These are phyloP conservation scores for Malacosoma neustria DNA, from an alignment of 2,888 invertebrate genomes.

Conservation along the genomic window DNA sequence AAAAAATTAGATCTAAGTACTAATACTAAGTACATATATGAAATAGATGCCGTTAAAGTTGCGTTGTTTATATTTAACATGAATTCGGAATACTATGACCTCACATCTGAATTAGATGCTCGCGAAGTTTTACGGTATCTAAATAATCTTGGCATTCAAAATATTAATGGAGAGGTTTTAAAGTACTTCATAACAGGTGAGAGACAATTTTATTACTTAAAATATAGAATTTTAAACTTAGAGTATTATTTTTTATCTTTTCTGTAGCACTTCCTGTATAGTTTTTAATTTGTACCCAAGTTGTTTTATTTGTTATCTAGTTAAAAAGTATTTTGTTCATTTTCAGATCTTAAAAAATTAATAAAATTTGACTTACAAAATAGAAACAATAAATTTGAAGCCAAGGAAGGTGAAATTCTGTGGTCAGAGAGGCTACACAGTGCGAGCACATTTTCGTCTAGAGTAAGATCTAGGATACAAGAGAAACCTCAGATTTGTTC, in stretches of 20 bases:
- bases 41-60: no score
- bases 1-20: no score
- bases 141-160: constrained; percentile 84
- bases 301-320: no score
- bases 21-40: no score
- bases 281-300: no score
- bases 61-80: no score
- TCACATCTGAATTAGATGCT: constrained; percentile 77
- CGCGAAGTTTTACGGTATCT: constrained; percentile 82
- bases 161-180: constrained; percentile 82
- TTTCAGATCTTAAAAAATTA: constrained; percentile 78
- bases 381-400: constrained; percentile 30
- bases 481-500: constrained; percentile 30
- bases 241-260: constrained; percentile 6
- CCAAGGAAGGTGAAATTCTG: constrained; percentile 24
- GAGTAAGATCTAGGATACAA: constrained; percentile 41
- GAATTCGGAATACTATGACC: constrained; percentile 41
- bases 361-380: constrained; percentile 77
- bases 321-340: no score
- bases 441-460: constrained; percentile 63
- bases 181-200: constrained; percentile 87
- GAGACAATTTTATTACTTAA: constrained; percentile 1
- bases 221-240: not conserved
- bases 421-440: constrained; percentile 61
- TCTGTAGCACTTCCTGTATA: not conserved